Evolutionary conservation across 1,140 invertebrate species (phyloP), one percentile per base, ranked within the genome.

Genomic region (Orius insidiosus): DNA sequence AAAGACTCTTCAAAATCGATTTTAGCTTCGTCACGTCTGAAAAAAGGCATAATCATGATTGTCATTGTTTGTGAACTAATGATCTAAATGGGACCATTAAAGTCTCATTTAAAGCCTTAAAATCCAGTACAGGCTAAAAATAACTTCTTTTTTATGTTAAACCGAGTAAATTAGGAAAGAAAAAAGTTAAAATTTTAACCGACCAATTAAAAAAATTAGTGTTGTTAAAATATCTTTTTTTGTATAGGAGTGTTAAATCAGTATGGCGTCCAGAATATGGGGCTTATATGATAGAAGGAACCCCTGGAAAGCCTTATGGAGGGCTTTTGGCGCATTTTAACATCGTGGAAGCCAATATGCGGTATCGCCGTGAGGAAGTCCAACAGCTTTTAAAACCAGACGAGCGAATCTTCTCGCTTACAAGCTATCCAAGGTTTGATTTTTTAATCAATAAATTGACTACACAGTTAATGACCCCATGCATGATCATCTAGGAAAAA

Each of bases 271-370:
- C 94, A 11, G 95, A 99, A 68, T 99, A 95, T 72, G 94, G 86
- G 18, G 79, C 85, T 39, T 99, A 98, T 58, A 98, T 98, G 94
- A 74, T 99, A 39, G 96, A 99, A 69, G 95, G 95, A n/a, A 98
- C 94, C 1, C 96, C 96, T 11, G 95, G 95, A 7, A 80, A 86
- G 58, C 95, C 95, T 0, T 90, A 90, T 58, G 87, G 87, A 19
- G 86, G 89, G 2, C 66, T 94, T 9, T 68, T 97, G 54, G 87
- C 88, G 5, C 88, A 97, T 68, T 96, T 98, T 59, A 98, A 98
- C 63, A 75, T 94, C 48, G 93, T 99, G 5, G 95, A 99, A 63
- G 81, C 85, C 1, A 98, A 97, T 63, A 99, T 99, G 96, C 78
- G 69, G 44, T 75, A 80, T 53, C 73, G 93, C 51, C 69, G 95